These are phyloP conservation scores for Lasius platythorax DNA, from an alignment of 2,888 invertebrate genomes.

Conservation along the genomic window DNA sequence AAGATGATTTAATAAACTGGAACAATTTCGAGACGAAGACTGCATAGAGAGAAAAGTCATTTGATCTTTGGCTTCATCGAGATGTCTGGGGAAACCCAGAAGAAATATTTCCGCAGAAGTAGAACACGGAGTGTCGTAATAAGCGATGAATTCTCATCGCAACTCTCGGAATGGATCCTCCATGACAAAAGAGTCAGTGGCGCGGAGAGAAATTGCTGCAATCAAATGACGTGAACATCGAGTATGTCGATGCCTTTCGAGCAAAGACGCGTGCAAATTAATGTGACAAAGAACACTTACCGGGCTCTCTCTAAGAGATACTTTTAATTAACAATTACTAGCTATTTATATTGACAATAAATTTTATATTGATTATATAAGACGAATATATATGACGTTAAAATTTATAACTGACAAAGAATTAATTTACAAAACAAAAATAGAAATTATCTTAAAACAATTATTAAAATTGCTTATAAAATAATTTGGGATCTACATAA, in stretches of 20 bases:
- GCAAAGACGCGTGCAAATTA: neutral
- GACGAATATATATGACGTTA: neutral
- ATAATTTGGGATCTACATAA: neutral
- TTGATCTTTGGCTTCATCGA: slow-evolving; percentile 31
- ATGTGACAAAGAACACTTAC: slow-evolving; percentile 3
- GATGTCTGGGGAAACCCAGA: neutral
- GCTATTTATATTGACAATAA: neutral
- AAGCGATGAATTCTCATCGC: slow-evolving; percentile 42
- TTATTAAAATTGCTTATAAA: neutral
- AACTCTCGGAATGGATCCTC: neutral
- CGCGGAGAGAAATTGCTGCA: slow-evolving; percentile 33
- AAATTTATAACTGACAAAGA: slow-evolving; percentile 1
- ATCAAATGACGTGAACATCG: slow-evolving; percentile 37
- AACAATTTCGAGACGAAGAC: slow-evolving; percentile 27
- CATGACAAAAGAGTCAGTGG: slow-evolving; percentile 27
- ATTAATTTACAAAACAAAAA: neutral
- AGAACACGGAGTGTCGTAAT: slow-evolving; percentile 34
- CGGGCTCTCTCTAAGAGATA: neutral
- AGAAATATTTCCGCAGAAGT: neutral
- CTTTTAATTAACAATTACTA: slow-evolving; percentile 18
- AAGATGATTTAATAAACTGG: slow-evolving; percentile 55
- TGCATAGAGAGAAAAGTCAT: slow-evolving; percentile 1
- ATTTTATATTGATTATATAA: neutral
- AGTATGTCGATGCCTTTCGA: neutral
- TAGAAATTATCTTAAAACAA: neutral